Conservation (phyloP, 2,113 vertebrate species). For the Myotis lucifugus region DNA sequence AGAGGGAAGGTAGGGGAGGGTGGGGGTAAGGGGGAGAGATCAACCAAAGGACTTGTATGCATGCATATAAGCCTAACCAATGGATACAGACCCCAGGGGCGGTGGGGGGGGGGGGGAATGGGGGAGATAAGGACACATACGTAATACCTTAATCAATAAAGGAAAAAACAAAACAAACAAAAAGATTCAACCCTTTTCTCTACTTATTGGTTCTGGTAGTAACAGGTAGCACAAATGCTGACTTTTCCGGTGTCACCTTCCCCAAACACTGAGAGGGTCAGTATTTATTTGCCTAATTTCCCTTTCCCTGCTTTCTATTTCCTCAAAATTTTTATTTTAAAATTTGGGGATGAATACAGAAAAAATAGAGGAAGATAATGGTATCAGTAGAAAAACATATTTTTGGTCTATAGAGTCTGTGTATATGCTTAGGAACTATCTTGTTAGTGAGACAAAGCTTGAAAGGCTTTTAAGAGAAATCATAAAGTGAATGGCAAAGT, state of each 20-base stretch:
- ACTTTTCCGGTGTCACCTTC: not conserved
- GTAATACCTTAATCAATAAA: too few relatives aligned
- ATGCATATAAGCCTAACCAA: too few relatives aligned
- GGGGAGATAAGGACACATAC: too few relatives aligned
- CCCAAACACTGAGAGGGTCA: not conserved
- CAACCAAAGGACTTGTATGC: too few relatives aligned
- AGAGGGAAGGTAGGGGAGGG: too few relatives aligned
- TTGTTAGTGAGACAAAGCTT: not conserved
- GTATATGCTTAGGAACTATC: not conserved
- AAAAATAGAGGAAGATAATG: not conserved
- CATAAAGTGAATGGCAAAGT: not conserved
- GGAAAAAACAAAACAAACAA: too few relatives aligned
- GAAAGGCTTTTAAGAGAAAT: conserved; percentile 27
- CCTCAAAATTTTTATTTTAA: conserved; percentile 8
- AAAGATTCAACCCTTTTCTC: not conserved
- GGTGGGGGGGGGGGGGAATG: too few relatives aligned
- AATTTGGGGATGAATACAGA: not conserved
- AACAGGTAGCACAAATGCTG: not conserved
- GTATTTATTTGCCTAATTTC: not conserved
- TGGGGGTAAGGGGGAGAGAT: too few relatives aligned
- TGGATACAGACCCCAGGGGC: too few relatives aligned
- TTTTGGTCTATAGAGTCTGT: not conserved
- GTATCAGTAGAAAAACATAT: not conserved
- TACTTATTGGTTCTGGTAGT: not conserved
- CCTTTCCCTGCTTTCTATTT: not conserved